A percentile compares a stretch with the other conserved stretches of the same genome.
phyloP scores from a whole-genome alignment of 2,888 invertebrate species.

The Dryocosmus kuriphilus region DNA sequence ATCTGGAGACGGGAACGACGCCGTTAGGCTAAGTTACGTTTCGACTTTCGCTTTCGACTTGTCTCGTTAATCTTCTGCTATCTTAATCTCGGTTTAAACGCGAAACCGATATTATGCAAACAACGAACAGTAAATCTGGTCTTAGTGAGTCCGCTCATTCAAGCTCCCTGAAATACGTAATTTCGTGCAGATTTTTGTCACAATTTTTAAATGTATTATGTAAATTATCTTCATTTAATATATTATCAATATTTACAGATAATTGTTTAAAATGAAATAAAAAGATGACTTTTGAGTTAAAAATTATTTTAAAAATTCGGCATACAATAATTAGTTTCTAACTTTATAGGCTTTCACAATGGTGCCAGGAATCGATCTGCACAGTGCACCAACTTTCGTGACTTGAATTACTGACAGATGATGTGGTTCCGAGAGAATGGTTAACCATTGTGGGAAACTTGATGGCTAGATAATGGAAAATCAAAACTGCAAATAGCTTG shows the following conservation, averaged over 20 bases:
- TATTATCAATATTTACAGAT: too few species aligned
- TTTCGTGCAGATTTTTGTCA: neutral
- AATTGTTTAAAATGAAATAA: too few species aligned
- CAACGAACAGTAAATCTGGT: conserved; percentile 63
- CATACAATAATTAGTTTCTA: neutral
- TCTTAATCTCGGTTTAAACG: conserved; percentile 72
- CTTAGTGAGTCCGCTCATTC: neutral
- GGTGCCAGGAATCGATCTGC: neutral
- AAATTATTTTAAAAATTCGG: neutral
- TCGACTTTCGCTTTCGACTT: conserved; percentile 44
- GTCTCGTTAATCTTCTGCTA: conserved; percentile 69
- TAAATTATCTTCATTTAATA: too few species aligned
- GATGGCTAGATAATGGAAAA: conserved; percentile 51
- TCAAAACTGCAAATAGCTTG: neutral
- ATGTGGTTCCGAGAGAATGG: conserved; percentile 60
- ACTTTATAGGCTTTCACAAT: neutral
- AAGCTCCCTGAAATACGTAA: neutral
- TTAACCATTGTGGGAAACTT: conserved; percentile 57
- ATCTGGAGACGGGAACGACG: conserved; percentile 37
- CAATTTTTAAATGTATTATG: too few species aligned
- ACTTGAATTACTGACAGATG: conserved; percentile 53
- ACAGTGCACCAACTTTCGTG: conserved; percentile 45
- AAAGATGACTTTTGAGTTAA: too few species aligned
- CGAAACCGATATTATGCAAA: conserved; percentile 73
- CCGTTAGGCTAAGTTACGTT: conserved; percentile 41